These are phyloP conservation scores for Diadegma fenestrale DNA, from an alignment of 2,888 invertebrate species.

Conservation along the genomic window DNA sequence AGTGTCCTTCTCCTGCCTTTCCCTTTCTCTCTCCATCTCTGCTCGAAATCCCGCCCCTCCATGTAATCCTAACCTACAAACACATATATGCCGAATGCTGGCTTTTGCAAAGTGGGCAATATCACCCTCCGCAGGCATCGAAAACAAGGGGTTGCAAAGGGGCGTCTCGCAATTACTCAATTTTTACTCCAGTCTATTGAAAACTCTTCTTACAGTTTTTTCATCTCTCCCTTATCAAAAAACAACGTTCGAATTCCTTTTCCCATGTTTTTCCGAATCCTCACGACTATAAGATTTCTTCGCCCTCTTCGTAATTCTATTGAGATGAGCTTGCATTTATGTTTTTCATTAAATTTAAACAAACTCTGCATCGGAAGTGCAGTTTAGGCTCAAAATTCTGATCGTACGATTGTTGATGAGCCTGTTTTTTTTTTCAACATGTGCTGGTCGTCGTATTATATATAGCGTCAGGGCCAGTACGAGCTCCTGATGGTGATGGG, in stretches of 20 bases:
- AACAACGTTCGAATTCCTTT: neutral
- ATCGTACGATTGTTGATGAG: neutral
- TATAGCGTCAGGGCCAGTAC: conserved; percentile 6
- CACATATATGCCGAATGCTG: neutral
- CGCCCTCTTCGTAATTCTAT: too few species aligned
- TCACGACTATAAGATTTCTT: too few species aligned
- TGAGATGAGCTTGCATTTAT: too few species aligned
- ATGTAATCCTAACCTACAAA: conserved; percentile 8
- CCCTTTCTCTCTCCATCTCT: neutral
- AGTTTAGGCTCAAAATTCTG: neutral
- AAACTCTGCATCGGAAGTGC: too few species aligned
- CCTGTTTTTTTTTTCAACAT: neutral
- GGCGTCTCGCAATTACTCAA: neutral
- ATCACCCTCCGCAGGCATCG: neutral
- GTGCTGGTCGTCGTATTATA: neutral
- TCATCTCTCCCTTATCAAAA: neutral
- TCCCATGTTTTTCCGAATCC: neutral
- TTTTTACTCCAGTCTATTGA: neutral
- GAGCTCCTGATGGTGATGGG: conserved; percentile 41
- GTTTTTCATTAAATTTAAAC: too few species aligned
- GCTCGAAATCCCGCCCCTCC: neutral
- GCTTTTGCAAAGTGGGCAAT: conserved; percentile 3
- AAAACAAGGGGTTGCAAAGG: neutral
- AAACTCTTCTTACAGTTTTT: neutral
- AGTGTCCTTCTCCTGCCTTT: neutral